Conservation (phyloP, 2,797 vertebrate species). For the Liparis tanakae region DNA sequence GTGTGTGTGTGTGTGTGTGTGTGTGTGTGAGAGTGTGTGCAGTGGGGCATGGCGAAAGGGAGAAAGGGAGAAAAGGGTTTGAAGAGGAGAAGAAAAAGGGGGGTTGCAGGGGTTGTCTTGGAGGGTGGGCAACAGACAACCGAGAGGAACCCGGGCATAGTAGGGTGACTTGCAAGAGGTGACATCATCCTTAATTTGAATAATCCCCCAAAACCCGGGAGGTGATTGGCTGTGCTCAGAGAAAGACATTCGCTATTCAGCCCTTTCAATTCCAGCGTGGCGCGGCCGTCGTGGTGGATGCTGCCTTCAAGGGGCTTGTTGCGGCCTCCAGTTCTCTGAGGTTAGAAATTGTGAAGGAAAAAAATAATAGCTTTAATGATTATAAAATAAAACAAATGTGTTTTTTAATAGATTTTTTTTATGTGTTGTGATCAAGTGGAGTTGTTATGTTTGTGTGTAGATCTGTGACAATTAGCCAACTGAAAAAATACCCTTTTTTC, state of each 20-base stretch:
- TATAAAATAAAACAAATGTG: not conserved
- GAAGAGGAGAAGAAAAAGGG: conserved; percentile 58
- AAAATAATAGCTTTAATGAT: not conserved
- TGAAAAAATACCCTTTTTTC: conserved; percentile 1
- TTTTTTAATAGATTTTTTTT: too few species aligned
- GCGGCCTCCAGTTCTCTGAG: conserved; percentile 23
- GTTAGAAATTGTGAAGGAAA: not conserved
- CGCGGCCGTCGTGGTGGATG: conserved; percentile 65
- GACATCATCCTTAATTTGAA: conserved; percentile 85
- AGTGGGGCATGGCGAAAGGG: conserved; percentile 66
- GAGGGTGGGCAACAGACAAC: conserved; percentile 69
- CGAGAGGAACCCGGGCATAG: conserved; percentile 62
- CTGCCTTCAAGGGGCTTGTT: conserved; percentile 59
- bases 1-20: conserved; percentile 41
- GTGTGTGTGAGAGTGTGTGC: conserved; percentile 58
- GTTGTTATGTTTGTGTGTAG: not conserved
- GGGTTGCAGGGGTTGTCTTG: conserved; percentile 59
- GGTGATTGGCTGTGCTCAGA: conserved; percentile 76
- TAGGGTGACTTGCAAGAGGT: conserved; percentile 78
- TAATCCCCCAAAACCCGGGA: conserved; percentile 72
- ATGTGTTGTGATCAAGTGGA: not conserved
- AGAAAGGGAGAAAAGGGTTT: conserved; percentile 70
- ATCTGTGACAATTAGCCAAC: not conserved
- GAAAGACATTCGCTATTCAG: conserved; percentile 78
- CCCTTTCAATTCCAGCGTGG: conserved; percentile 77